These are phyloP conservation scores for Machimus rusticus DNA, from an alignment of 2,888 invertebrate species.

Conservation along the genomic window DNA sequence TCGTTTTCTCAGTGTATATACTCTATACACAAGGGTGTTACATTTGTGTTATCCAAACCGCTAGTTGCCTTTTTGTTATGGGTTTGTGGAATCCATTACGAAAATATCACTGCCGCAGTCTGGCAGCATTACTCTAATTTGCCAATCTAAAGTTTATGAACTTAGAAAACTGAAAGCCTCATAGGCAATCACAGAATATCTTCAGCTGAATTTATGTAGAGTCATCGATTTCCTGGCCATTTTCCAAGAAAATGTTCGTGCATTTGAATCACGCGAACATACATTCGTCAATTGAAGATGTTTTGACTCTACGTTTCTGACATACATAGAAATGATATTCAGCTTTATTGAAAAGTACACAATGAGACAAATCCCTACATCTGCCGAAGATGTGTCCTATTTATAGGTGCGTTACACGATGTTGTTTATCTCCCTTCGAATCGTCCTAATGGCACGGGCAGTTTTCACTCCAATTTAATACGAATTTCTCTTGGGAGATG, in stretches of 20 bases:
- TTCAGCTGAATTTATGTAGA: background rate
- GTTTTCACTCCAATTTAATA: background rate
- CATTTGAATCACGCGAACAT: background rate
- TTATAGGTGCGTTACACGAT: background rate
- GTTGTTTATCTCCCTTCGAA: background rate
- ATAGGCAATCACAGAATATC: background rate
- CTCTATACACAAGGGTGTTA: too few species aligned
- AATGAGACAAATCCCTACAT: background rate
- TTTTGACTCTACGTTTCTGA: background rate
- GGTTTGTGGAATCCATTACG: background rate
- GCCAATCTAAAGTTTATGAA: background rate
- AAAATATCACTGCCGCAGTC: background rate
- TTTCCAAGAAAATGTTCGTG: background rate
- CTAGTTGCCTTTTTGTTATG: background rate
- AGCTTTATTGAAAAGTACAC: background rate
- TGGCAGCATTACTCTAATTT: background rate
- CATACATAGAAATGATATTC: background rate
- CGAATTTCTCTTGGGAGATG: background rate
- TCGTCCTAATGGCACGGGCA: background rate
- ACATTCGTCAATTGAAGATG: background rate
- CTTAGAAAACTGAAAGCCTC: background rate
- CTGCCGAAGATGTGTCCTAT: background rate
- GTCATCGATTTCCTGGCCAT: background rate
- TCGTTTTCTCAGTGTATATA: too few species aligned
- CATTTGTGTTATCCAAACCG: background rate